These are phyloP conservation scores for Telmatherina bonti DNA, from an alignment of 2,797 vertebrate genomes.

Conservation along the genomic window DNA sequence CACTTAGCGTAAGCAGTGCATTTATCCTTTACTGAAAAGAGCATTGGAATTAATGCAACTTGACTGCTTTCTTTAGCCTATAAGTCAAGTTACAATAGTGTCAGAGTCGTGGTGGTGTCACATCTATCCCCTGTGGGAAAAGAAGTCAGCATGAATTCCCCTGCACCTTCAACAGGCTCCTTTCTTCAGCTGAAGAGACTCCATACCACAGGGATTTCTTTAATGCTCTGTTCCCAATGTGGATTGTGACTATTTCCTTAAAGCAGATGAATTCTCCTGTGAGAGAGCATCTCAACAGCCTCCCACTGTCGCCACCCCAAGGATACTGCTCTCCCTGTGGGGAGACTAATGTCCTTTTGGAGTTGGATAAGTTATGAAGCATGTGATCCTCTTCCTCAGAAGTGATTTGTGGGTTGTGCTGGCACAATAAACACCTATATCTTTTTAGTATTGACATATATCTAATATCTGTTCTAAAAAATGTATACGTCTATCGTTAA, in stretches of 20 bases:
- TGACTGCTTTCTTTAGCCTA: slow-evolving; percentile 44
- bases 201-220: slow-evolving; percentile 51
- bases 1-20: neutral
- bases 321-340: slow-evolving; percentile 30
- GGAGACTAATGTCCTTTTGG: slow-evolving; percentile 29
- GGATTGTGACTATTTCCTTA: slow-evolving; percentile 58
- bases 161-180: slow-evolving; percentile 37
- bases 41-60: neutral
- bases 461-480: slow-evolving; percentile 62
- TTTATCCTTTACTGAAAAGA: slow-evolving; percentile 13
- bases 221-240: slow-evolving; percentile 65
- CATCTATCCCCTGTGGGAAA: slow-evolving; percentile 59
- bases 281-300: slow-evolving; percentile 31
- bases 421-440: slow-evolving; percentile 35
- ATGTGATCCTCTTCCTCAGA: slow-evolving; percentile 27
- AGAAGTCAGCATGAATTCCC: slow-evolving; percentile 43
- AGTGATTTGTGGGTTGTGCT: slow-evolving; percentile 42
- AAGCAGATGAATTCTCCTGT: slow-evolving; percentile 55
- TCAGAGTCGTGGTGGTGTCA: slow-evolving; percentile 48
- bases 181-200: slow-evolving; percentile 52
- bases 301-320: slow-evolving; percentile 33
- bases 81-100: slow-evolving; percentile 41
- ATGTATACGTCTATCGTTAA: slow-evolving; percentile 61
- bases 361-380: slow-evolving; percentile 59
- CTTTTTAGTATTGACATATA: slow-evolving; percentile 62